These are phyloP conservation scores for Phrynocephalus guinanensis DNA, from an alignment of 2,797 vertebrate genomes.

Conservation along the genomic window DNA sequence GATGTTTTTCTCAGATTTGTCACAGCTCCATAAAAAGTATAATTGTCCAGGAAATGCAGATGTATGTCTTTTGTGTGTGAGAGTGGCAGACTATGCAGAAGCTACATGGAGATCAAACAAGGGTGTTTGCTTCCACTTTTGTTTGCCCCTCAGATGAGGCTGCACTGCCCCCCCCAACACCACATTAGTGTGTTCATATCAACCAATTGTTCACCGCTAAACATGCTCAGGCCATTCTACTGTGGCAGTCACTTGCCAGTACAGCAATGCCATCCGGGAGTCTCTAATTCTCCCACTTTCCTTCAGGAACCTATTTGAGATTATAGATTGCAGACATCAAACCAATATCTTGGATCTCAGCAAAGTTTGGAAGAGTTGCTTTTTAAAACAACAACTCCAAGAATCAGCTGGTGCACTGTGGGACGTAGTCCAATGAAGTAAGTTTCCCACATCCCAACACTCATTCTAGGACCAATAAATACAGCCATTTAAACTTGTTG, in stretches of 20 bases:
- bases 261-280: background rate
- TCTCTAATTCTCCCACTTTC: background rate
- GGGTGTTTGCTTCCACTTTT: background rate
- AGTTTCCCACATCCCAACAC: too few species aligned
- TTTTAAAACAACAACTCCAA: too few species aligned
- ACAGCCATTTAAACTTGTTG: conserved; percentile 7
- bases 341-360: background rate
- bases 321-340: background rate
- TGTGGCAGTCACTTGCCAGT: background rate
- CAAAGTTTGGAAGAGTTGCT: too few species aligned
- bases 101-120: background rate
- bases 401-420: too few species aligned
- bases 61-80: background rate
- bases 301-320: background rate
- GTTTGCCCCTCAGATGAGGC: background rate
- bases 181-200: background rate
- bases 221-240: background rate
- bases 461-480: background rate
- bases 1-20: background rate
- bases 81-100: background rate
- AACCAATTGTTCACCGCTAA: background rate
- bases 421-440: too few species aligned
- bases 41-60: background rate
- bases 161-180: too few species aligned
- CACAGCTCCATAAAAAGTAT: background rate